Conservation (phyloP, 2,888 invertebrate species). For the Ceramica pisi region DNA sequence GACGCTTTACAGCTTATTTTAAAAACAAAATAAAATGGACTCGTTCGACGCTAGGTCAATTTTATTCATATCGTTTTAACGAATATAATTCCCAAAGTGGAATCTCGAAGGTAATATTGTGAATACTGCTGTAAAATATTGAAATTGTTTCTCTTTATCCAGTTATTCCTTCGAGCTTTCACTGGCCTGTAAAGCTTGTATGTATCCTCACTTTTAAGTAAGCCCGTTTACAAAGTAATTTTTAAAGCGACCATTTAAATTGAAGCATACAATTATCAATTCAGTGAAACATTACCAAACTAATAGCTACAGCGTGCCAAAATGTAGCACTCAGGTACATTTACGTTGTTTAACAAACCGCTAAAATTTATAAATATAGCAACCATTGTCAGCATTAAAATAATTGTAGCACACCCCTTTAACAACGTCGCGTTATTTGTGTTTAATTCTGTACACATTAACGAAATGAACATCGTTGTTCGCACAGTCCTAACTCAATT, state of each 20-base stretch:
- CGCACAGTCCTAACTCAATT: slow-evolving; percentile 86
- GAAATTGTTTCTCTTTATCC: slow-evolving; percentile 38
- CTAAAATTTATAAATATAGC: slow-evolving; percentile 64
- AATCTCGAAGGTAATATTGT: slow-evolving; percentile 44
- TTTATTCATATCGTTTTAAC: slow-evolving; percentile 50
- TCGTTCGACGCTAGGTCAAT: slow-evolving; percentile 15
- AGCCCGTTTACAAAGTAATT: neutral
- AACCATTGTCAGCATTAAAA: slow-evolving; percentile 65
- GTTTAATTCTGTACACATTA: slow-evolving; percentile 87
- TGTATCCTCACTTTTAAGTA: neutral
- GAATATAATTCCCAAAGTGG: slow-evolving; percentile 20
- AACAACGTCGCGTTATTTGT: slow-evolving; percentile 77
- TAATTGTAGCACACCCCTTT: slow-evolving; percentile 67
- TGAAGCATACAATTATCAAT: slow-evolving; percentile 21
- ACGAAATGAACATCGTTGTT: slow-evolving; percentile 86
- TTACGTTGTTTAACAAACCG: slow-evolving; percentile 55
- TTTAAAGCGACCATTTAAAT: neutral
- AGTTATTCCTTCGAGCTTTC: slow-evolving; percentile 29
- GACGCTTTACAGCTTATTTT: slow-evolving; percentile 7
- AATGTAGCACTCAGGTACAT: slow-evolving; percentile 42
- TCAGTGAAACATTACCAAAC: slow-evolving; percentile 31
- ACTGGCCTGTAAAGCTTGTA: slow-evolving; percentile 1
- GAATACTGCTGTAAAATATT: slow-evolving; percentile 31
- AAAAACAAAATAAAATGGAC: slow-evolving; percentile 29
- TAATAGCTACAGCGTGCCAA: slow-evolving; percentile 26